Evolutionary conservation across 2,888 invertebrate genomes (phyloP), one percentile per base, ranked within the genome.

Genomic region (Lomographa bimaculata): DNA sequence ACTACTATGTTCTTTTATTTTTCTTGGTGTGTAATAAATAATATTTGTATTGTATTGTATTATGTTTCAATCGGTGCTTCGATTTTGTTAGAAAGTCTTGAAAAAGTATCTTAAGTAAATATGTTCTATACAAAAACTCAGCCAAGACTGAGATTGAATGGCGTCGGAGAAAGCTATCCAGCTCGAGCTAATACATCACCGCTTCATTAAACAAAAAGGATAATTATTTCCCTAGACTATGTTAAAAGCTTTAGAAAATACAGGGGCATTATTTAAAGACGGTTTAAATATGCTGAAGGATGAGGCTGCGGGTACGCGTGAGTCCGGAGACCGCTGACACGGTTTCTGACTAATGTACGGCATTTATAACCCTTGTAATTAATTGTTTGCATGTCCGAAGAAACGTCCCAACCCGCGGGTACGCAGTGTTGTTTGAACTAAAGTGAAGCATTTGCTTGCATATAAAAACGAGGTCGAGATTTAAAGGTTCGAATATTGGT

Each of bases 301-400:
- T 55, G 50, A 32, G 54, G 54, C 55, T 59, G 68, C 50, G 66
- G 62, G 60, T 57, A 55, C 50, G 57, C 57, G 54, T 41, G 56
- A 69, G 71, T 66, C 71, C 68, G 68, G 60, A 57, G 63, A 62
- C 72, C 78, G 78, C 81, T 78, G 82, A 82, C 83, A 75, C 75
- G 42, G 32, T 27, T 37, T 51, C 72, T 87, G 80, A 89, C 84
- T 84, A 89, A 90, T 89, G 86, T 69, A 73, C 51, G 60, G 64
- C 86, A 90, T 90, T 90, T 82, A 89, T 89, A 89, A 81, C 80
- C 79, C 76, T 60, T 57, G 80, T 89, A 87, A 90, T 89, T 89
- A 89, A 90, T 89, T 84, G 86, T 87, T 85, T 74, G 85, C 86
- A 85, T 87, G 86, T 85, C 82, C 78, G 64, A 81, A 85, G 81